These are phyloP conservation scores for Zaprionus tsacasi DNA, from an alignment of 1,140 invertebrate species.

Conservation along the genomic window DNA sequence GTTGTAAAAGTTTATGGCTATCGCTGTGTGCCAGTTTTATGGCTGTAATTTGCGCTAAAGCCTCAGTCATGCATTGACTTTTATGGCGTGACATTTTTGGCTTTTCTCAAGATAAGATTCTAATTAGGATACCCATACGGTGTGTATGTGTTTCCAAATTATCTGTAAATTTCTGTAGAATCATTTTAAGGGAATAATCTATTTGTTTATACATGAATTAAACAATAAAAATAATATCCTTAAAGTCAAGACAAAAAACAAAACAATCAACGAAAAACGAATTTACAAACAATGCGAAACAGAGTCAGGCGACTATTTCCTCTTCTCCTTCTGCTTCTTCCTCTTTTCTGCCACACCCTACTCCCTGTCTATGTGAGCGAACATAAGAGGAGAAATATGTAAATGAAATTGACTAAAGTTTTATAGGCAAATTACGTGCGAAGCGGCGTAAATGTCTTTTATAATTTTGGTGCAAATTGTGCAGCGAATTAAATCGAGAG, in stretches of 20 bases:
- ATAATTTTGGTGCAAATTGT: constrained; percentile 28
- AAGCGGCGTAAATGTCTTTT: constrained; percentile 30
- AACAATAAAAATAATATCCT: neutral
- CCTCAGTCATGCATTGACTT: constrained; percentile 30
- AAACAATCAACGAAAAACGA: constrained; percentile 1
- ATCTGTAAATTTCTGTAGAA: neutral
- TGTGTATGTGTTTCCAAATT: neutral
- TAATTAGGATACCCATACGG: constrained; percentile 21
- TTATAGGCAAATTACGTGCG: constrained; percentile 41
- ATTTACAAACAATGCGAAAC: constrained; percentile 4
- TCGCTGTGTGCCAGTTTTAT: constrained; percentile 41
- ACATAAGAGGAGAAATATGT: constrained; percentile 24
- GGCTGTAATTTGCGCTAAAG: constrained; percentile 35
- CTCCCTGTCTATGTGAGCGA: neutral
- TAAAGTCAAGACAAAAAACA: neutral
- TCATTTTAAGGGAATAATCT: neutral
- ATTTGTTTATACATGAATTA: neutral
- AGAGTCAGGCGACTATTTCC: neutral
- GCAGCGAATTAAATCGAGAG: constrained; percentile 12
- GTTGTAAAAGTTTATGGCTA: constrained; percentile 42
- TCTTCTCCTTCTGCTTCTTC: neutral
- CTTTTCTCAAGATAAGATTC: constrained; percentile 34
- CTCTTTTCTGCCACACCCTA: neutral
- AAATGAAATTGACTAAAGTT: constrained; percentile 41
- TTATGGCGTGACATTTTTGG: constrained; percentile 46